Evolutionary conservation across 2,888 invertebrate genomes (phyloP), one percentile per base, ranked within the genome.

Genomic region (Melanophora roralis): DNA sequence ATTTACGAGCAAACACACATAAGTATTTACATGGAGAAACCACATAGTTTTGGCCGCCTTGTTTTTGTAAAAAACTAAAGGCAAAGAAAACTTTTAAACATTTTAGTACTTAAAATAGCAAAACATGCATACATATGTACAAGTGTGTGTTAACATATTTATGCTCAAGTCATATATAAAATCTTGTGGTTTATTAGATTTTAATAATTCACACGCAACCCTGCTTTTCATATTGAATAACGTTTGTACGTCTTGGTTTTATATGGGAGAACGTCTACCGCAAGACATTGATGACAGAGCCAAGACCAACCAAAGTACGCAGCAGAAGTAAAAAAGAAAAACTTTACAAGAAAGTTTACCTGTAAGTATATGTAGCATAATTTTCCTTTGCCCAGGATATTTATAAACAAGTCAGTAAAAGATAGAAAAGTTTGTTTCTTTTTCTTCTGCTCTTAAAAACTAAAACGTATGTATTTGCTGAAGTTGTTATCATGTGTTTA

Each of bases 111-210:
- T 16, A 36, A 49, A 11, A 19, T 21, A n/a, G 27, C 27, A 59
- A 55, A 12, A 36, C 1, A 21, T 47, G 21, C 21, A 12, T 21
- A 12, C 12, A 34, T 12, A 36, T 27, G 14, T 7, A 1, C 8
- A 38, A 36, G 7, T 49, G 12, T 49, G 23, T 49, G 14, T 40
- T n/a, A 27, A 27, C 27, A 27, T 27, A 27, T 27, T 27, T 27
- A 27, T 27, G 19, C 6, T 38, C n/a, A 49, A 64, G 64, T 38
- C 69, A 45, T 74, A 85, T 85, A 87, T 86, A 87, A 88, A 88
- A 88, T 88, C 85, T 86, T 88, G 88, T 88, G 88, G 88, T 88
- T 88, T 88, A 88, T 88, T 88, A 88, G 88, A 88, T 88, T 88
- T 88, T 88, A 88, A 88, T 88, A 88, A 88, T 88, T 88, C 87